Evolutionary conservation across 2,113 vertebrate species (phyloP).

Genomic region (Tyto alba): DNA sequence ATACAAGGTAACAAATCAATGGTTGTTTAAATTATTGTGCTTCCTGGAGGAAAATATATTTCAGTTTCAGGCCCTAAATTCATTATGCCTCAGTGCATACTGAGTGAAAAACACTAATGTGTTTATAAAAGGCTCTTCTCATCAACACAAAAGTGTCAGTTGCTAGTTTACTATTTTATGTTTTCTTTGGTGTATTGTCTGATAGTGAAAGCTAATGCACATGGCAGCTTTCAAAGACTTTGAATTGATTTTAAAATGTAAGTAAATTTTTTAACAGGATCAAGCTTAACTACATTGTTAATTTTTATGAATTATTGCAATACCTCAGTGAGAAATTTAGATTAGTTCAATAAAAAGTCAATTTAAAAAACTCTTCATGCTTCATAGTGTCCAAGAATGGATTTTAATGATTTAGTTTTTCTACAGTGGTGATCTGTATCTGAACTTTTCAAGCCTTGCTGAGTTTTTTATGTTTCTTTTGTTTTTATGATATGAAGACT

Average conservation of each 20-base stretch:
- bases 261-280: constrained; percentile 24
- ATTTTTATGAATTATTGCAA: constrained; percentile 3
- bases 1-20: constrained; percentile 56
- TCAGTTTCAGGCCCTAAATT: constrained; percentile 52
- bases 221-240: not conserved
- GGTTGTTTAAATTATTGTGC: constrained; percentile 47
- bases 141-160: constrained; percentile 20
- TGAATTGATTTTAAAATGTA: constrained; percentile 39
- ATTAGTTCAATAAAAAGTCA: not conserved
- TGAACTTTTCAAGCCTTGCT: not conserved
- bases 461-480: not conserved
- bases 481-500: not conserved
- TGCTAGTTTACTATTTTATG: not conserved
- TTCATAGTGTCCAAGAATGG: not conserved
- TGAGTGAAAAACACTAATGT: constrained; percentile 59
- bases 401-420: constrained; percentile 11
- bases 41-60: constrained; percentile 55
- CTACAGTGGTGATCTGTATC: not conserved
- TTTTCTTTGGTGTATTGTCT: constrained; percentile 47
- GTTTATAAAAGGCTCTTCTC: constrained; percentile 62
- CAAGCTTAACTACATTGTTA: constrained; percentile 2
- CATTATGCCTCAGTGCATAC: constrained; percentile 52
- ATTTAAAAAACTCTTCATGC: not conserved
- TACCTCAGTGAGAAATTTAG: not conserved
- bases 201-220: constrained; percentile 49